Conservation (phyloP, 2,888 invertebrate genomes). For the Axea sp. region DNA sequence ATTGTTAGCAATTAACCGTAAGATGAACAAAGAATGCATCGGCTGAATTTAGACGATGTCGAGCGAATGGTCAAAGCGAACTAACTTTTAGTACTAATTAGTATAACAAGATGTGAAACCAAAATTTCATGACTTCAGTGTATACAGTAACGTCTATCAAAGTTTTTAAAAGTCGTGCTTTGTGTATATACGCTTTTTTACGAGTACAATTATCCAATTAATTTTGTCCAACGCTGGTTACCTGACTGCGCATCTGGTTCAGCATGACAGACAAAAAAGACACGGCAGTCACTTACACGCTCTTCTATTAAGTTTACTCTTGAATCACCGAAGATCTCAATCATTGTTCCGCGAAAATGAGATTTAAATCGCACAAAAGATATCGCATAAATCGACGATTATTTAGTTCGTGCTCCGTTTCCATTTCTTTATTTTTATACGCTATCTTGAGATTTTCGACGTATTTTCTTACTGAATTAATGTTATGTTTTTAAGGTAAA, state of each 20-base stretch:
- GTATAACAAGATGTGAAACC: conserved; percentile 26
- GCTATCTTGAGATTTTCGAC: no score
- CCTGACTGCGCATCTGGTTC: conserved; percentile 79
- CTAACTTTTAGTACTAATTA: conserved; percentile 27
- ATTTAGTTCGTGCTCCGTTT: no score
- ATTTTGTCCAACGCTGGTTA: conserved; percentile 67
- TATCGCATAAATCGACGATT: no score
- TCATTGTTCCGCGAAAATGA: conserved; percentile 15
- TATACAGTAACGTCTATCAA: conserved; percentile 15
- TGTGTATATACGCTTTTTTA: conserved; percentile 46
- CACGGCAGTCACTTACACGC: conserved; percentile 70
- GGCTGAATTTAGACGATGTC: conserved; percentile 20
- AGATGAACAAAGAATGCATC: conserved; percentile 16
- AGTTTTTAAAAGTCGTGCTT: conserved; percentile 31
- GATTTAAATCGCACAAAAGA: conserved; percentile 22
- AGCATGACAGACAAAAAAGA: conserved; percentile 77
- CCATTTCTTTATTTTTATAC: no score
- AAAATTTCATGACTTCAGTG: conserved; percentile 21
- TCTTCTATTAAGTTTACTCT: conserved; percentile 52
- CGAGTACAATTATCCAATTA: conserved; percentile 49
- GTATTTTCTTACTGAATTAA: no score
- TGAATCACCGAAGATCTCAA: conserved; percentile 48
- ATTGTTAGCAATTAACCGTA: conserved; percentile 38
- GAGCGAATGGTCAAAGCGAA: conserved; percentile 1
- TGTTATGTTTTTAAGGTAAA: no score